Evolutionary conservation across 1,140 invertebrate genomes (phyloP).

Genomic region (Protaetia brevitarsis): DNA sequence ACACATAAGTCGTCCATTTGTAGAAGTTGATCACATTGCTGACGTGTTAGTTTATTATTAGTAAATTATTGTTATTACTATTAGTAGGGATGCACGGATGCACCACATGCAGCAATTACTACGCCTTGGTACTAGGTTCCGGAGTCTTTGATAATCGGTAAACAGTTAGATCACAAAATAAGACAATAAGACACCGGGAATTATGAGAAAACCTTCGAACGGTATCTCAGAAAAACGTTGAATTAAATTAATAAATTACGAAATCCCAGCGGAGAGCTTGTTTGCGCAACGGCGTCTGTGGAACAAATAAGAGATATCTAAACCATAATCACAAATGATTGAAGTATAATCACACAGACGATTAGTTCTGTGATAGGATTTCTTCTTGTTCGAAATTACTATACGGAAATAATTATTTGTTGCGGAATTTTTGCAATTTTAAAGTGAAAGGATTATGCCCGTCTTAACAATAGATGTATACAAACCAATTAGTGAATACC

Average conservation of each 20-base stretch:
- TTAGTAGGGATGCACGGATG: too few relatives aligned
- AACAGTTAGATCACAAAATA: too few relatives aligned
- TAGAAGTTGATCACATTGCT: too few relatives aligned
- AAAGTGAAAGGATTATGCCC: background rate
- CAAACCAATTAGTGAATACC: background rate
- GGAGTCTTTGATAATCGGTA: too few relatives aligned
- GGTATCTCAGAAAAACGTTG: background rate
- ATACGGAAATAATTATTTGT: slow-evolving; percentile 1
- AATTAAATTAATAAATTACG: slow-evolving; percentile 15
- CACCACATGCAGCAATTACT: too few relatives aligned
- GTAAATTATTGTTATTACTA: too few relatives aligned
- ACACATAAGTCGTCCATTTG: too few relatives aligned
- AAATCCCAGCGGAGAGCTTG: background rate
- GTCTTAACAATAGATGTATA: background rate
- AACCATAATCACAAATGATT: slow-evolving; percentile 10
- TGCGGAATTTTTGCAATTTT: background rate
- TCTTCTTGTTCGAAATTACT: slow-evolving; percentile 11
- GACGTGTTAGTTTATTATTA: too few relatives aligned
- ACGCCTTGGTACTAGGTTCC: too few relatives aligned
- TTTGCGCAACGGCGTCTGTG: slow-evolving; percentile 5
- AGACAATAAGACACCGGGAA: background rate
- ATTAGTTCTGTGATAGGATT: slow-evolving; percentile 15
- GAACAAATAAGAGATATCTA: background rate
- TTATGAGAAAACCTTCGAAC: background rate
- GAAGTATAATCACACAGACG: slow-evolving; percentile 13